Evolutionary conservation across 1,140 invertebrate species (phyloP), one percentile per base, ranked within the genome.

Genomic region (Temnothorax nylanderi): DNA sequence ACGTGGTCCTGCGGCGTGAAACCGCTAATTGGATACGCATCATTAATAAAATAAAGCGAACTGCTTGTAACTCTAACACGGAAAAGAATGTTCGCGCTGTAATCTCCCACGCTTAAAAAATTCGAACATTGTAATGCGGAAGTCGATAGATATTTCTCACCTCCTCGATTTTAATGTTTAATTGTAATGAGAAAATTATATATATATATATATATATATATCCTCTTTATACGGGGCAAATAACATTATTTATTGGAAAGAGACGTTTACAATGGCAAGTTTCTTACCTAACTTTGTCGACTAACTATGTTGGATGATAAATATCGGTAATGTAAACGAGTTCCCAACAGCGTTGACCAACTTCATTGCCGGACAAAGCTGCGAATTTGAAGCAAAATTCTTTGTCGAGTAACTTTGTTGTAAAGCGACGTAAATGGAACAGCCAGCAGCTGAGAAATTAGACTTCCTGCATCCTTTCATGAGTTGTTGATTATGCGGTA

Each of bases 11-110:
- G 32, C 64, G 76, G 77, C 86, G 76, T 74, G 75, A 88, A 77
- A 54, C 75, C 64, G 87, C 74, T 92, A 92, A 92, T 92, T 92
- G 91, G 90, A 91, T 77, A 86, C 85, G 90, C 91, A 88, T 92
- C 91, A 91, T 91, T 91, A 92, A 92, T 77, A 85, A 88, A 87
- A 85, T 60, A 80, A 58, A 74, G 84, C 60, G 64, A 86, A 71
- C 82, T 80, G 74, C 18, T 81, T 60, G 76, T 67, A 81, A 80
- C 47, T 32, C 62, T 11, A 34, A 62, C 18, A n/a, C n/a, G 37
- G 69, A 47, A 58, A 54, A 82, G 67, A 47, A 56, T 18, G 54
- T 26, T 67, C 49, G 65, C 58, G n/a, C 60, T 2, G 18, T 34
- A 32, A 44, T 54, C 74, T 86, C 62, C 47, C 13, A 54, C 47